Evolutionary conservation across 2,113 vertebrate species (phyloP).

Genomic region (Chaenogobius annularis): DNA sequence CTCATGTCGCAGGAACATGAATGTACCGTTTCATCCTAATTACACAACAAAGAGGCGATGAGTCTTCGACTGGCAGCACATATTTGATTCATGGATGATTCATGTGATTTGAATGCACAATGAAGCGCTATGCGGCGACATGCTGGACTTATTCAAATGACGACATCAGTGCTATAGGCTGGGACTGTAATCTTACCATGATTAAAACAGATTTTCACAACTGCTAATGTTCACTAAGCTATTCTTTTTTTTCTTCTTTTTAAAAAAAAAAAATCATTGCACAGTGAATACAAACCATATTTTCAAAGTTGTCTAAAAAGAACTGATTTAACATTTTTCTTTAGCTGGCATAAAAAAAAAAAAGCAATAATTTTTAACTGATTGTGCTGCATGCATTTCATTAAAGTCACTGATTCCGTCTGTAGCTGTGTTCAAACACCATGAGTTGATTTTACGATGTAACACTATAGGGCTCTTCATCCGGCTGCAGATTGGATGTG

Average conservation of each 20-base stretch:
- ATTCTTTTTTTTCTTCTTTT: neutral
- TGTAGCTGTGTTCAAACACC: neutral
- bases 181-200: neutral
- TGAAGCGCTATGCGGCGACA: constrained; percentile 1
- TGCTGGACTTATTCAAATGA: constrained; percentile 6
- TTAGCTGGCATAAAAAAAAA: neutral
- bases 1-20: constrained; percentile 18
- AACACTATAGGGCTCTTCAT: constrained; percentile 1
- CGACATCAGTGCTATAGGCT: neutral
- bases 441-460: neutral
- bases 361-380: neutral
- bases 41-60: constrained; percentile 19
- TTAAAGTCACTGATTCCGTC: neutral
- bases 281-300: neutral
- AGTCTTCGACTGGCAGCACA: constrained; percentile 3
- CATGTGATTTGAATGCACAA: constrained; percentile 11
- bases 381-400: neutral
- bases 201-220: neutral
- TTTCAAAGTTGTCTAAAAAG: neutral
- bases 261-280: too few species aligned
- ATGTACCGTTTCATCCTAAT: constrained; percentile 10
- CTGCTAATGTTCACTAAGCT: neutral
- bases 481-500: constrained; percentile 5
- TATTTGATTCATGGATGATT: constrained; percentile 6
- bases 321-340: neutral